Conservation (phyloP, 2,113 vertebrate genomes). For the Oryzias curvinotus region DNA sequence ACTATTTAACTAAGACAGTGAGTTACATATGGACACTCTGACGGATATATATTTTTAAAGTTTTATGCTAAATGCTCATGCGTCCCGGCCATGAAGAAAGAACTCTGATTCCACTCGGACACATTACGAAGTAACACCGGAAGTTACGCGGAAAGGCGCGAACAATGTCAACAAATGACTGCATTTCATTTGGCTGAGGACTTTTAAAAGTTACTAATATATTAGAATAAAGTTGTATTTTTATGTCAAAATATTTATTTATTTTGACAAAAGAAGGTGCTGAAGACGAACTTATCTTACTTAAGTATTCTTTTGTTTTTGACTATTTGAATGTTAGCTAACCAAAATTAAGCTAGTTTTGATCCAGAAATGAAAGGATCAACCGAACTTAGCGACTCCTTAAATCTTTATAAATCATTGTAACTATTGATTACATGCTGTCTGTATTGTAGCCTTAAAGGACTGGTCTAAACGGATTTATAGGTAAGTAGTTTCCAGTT, state of each 20-base stretch:
- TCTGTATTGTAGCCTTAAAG: too few relatives aligned
- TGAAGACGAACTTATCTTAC: too few relatives aligned
- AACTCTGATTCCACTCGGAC: conserved; percentile 18
- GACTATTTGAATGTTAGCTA: not conserved
- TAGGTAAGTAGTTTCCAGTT: too few relatives aligned
- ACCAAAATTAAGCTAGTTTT: too few relatives aligned
- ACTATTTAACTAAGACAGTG: too few relatives aligned
- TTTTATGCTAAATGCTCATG: not conserved
- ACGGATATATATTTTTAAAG: too few relatives aligned
- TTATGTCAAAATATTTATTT: not conserved
- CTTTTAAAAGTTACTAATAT: not conserved
- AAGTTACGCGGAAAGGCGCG: conserved; percentile 55
- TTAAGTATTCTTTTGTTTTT: not conserved
- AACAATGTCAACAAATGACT: conserved; percentile 49
- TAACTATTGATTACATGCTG: too few relatives aligned
- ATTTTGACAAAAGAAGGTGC: accelerated
- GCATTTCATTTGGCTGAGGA: not conserved
- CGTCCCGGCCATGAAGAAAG: not conserved
- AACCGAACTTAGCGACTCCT: too few relatives aligned
- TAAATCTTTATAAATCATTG: too few relatives aligned
- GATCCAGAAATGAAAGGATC: too few relatives aligned
- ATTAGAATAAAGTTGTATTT: not conserved
- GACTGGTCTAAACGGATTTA: too few relatives aligned
- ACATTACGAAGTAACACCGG: conserved; percentile 26
- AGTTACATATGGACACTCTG: too few relatives aligned